A percentile compares a stretch with the other conserved stretches of the same genome.
Evolutionary conservation across 2,797 vertebrate genomes (phyloP).

Genomic region (Fistularia commersonii): DNA sequence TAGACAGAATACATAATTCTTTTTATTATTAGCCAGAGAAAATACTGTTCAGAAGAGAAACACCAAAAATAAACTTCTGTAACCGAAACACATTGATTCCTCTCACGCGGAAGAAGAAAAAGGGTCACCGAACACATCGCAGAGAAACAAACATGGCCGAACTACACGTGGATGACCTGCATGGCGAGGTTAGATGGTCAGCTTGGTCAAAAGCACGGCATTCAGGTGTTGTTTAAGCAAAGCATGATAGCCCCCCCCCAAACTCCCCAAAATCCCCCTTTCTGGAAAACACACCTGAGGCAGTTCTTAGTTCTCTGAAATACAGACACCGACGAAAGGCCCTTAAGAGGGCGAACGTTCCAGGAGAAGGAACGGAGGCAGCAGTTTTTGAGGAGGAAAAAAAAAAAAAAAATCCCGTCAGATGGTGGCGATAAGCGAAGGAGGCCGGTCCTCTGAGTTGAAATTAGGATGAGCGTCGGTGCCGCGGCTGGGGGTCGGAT

Average conservation of each 20-base stretch:
- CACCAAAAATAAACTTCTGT: conserved; percentile 74
- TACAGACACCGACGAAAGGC: no score
- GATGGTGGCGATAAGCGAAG: conserved; percentile 21
- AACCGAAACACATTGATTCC: conserved; percentile 42
- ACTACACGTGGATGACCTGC: conserved; percentile 23
- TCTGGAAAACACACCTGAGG: conserved; percentile 18
- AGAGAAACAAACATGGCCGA: conserved; percentile 43
- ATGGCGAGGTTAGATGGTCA: conserved; percentile 29
- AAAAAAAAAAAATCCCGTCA: conserved; percentile 15
- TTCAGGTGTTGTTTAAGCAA: conserved; percentile 32
- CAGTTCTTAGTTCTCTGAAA: conserved; percentile 25
- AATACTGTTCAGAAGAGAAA: conserved; percentile 75
- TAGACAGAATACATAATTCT: conserved; percentile 75
- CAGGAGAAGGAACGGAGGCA: no score
- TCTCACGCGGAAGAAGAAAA: conserved; percentile 44
- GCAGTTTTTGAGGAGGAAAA: no score
- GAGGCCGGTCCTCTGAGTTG: conserved; percentile 11
- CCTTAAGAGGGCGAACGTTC: no score
- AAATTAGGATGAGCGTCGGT: conserved; percentile 14
- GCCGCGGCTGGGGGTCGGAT: conserved; percentile 10
- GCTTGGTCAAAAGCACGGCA: conserved; percentile 36
- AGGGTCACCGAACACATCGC: conserved; percentile 51
- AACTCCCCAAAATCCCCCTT: no score
- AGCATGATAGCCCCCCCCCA: conserved; percentile 19
- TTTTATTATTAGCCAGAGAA: conserved; percentile 79